Evolutionary conservation across 53 echinoderm and acorn worm species (phyloP).

Genomic region (Arbacia lixula): DNA sequence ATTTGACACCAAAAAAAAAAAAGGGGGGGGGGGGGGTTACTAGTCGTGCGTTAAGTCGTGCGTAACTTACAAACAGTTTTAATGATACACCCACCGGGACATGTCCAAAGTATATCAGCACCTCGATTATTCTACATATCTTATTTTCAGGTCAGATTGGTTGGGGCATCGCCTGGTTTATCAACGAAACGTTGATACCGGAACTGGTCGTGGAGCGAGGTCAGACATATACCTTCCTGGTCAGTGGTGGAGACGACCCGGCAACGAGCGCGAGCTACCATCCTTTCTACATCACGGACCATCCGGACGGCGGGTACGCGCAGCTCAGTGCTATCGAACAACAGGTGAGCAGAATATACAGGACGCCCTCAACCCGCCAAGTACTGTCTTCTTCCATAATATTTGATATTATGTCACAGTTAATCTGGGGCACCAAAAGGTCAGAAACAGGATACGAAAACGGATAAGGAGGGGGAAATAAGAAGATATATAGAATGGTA

Average conservation of each 20-base stretch:
- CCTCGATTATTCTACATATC: not conserved
- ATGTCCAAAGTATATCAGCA: no score
- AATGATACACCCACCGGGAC: no score
- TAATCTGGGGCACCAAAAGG: no score
- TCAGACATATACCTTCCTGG: conserved; percentile 77
- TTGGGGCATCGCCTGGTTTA: conserved; percentile 87
- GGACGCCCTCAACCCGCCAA: no score
- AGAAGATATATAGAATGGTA: not conserved
- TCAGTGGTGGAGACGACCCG: conserved; percentile 74
- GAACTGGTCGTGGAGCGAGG: conserved; percentile 73
- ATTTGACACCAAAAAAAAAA: no score
- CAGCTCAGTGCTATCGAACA: conserved; percentile 60
- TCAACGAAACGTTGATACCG: conserved; percentile 77
- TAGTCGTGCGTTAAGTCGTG: no score
- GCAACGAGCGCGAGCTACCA: conserved; percentile 71
- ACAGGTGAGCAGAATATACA: conserved; percentile 76
- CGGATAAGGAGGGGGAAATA: not conserved
- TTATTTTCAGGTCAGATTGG: conserved; percentile 59
- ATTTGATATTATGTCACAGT: no score
- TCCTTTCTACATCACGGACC: conserved; percentile 90
- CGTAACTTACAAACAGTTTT: no score
- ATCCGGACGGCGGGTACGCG: conserved; percentile 71
- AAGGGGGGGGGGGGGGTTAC: no score
- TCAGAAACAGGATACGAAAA: not conserved
- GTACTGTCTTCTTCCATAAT: no score